A percentile compares a stretch with the other conserved stretches of the same genome.
phyloP scores from a whole-genome alignment of 1,140 invertebrate genomes.

The fruit fly (Drosophila melanogaster) region Release_6_plus_ISO1_MT NT_033777.3:6635501-6636000 shows the following conservation, averaged over 20 bases:
- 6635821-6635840: constrained; percentile 4
- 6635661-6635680: constrained; percentile 70
- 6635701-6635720: constrained; percentile 14
- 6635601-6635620: constrained; percentile 47
- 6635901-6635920: too few relatives aligned
- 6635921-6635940: too few relatives aligned
- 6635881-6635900: too few relatives aligned
- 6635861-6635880: neutral
- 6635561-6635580: constrained; percentile 14
- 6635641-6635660: constrained; percentile 68
- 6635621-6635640: constrained; percentile 74
- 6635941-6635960: too few relatives aligned
- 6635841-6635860: constrained; percentile 12
- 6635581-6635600: constrained; percentile 32
- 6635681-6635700: constrained; percentile 74
- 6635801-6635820: constrained; percentile 21
- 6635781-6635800: constrained; percentile 13
- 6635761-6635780: constrained; percentile 38
- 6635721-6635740: constrained; percentile 15
- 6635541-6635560: constrained; percentile 1
- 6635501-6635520: neutral
- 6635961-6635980: too few relatives aligned
- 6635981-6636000: too few relatives aligned
- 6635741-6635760: constrained; percentile 47
- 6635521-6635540: constrained; percentile 27